phyloP scores from a whole-genome alignment of 2,888 invertebrate species.

The Lasioglossum vierecki region DNA sequence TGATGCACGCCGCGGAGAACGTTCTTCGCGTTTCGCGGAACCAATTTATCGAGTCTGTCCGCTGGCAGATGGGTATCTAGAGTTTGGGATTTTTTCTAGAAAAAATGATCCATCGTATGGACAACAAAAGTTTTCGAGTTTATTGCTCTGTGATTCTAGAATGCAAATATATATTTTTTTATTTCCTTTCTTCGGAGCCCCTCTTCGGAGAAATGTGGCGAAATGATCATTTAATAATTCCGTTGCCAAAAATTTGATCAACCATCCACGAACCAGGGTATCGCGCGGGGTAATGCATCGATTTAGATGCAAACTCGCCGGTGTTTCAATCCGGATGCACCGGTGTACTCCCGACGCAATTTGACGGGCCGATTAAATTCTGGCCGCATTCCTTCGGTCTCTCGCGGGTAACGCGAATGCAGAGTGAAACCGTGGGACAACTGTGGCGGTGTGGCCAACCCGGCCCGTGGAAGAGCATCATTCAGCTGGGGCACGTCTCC shows the following conservation, averaged over 20 bases:
- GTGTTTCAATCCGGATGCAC: not conserved
- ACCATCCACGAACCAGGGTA: not conserved
- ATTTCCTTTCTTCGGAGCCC: not conserved
- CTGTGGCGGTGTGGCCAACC: not conserved
- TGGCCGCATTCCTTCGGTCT: conserved; percentile 65
- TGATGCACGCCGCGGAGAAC: not conserved
- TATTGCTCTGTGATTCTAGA: not conserved
- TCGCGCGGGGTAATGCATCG: not conserved
- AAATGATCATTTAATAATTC: not conserved
- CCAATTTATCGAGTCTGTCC: not conserved
- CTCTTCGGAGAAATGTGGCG: not conserved
- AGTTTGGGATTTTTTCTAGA: not conserved
- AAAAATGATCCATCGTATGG: not conserved
- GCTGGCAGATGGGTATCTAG: not conserved
- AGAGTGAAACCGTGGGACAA: conserved; percentile 44
- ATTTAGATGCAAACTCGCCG: not conserved
- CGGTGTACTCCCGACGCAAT: conserved; percentile 1
- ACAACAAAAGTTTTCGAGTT: fast-evolving
- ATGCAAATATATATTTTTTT: not conserved
- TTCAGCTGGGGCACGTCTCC: conserved; percentile 42
- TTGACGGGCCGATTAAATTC: conserved; percentile 73
- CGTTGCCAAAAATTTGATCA: not conserved
- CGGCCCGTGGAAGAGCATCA: not conserved
- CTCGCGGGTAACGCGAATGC: conserved; percentile 31
- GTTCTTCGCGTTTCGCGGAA: conserved; percentile 3